phyloP scores from a whole-genome alignment of 1,140 invertebrate species.

The Panagrolaimus sp. region DNA sequence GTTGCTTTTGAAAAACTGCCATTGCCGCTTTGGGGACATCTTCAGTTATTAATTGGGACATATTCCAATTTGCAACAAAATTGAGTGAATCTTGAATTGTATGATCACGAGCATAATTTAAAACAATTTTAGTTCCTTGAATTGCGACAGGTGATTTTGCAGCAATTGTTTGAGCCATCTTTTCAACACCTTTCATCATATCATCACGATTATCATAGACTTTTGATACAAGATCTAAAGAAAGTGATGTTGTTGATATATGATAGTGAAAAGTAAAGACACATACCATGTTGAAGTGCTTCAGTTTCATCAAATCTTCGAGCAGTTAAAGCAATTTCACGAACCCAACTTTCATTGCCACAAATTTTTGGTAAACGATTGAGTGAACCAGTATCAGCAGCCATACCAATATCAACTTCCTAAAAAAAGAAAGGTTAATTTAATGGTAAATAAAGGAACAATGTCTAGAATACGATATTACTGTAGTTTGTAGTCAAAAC shows the following conservation, averaged over 20 bases:
- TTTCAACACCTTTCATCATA: conserved; percentile 57
- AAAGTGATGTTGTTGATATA: neutral
- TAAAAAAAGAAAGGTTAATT: conserved; percentile 32
- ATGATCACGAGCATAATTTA: conserved; percentile 76
- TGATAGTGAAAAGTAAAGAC: conserved; percentile 22
- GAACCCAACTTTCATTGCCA: conserved; percentile 74
- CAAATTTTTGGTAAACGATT: conserved; percentile 84
- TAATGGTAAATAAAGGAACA: no score
- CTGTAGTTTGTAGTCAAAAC: no score
- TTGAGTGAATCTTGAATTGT: conserved; percentile 59
- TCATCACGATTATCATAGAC: conserved; percentile 7
- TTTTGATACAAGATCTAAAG: conserved; percentile 12
- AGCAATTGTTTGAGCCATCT: conserved; percentile 73
- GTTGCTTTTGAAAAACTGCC: conserved; percentile 7
- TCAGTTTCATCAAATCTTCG: conserved; percentile 74
- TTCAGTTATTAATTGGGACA: conserved; percentile 14
- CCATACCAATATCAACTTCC: conserved; percentile 68
- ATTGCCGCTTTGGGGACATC: conserved; percentile 3
- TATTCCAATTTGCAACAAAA: conserved; percentile 48
- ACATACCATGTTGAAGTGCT: conserved; percentile 67
- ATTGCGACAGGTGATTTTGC: conserved; percentile 84
- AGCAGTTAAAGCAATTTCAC: conserved; percentile 79
- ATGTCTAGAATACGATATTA: no score
- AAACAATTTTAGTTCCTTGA: conserved; percentile 74
- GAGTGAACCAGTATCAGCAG: conserved; percentile 84